Conservation (phyloP, 2,888 invertebrate species). For the Caenorhabditis angaria region DNA sequence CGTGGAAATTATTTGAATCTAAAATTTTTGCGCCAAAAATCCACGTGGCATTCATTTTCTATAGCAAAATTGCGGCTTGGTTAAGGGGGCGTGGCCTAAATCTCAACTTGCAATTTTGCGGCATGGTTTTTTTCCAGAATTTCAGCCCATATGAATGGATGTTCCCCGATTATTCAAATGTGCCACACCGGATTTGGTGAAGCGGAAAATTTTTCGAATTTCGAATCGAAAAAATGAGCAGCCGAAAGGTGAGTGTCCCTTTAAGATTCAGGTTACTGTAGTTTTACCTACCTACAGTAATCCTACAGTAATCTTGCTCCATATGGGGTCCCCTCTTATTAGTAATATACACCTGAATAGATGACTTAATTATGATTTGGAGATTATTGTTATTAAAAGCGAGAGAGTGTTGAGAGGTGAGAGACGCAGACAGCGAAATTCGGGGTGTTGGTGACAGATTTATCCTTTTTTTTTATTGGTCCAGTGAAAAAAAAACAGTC, state of each 20-base stretch:
- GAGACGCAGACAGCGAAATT: background rate
- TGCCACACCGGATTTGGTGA: conserved; percentile 41
- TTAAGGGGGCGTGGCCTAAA: no score
- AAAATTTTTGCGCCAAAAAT: no score
- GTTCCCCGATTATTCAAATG: conserved; percentile 39
- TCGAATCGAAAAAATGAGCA: background rate
- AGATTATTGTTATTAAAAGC: background rate
- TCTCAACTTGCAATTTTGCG: background rate
- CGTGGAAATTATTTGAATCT: no score
- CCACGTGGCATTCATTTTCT: no score
- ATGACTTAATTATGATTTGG: background rate
- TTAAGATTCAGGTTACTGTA: background rate
- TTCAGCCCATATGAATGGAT: conserved; percentile 15
- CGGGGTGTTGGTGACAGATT: background rate
- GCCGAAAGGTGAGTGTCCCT: conserved; percentile 1
- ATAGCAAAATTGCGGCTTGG: no score
- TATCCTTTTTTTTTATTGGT: background rate
- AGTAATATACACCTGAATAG: conserved; percentile 5
- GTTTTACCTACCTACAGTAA: background rate
- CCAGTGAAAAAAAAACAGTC: background rate
- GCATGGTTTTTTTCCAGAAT: conserved; percentile 1
- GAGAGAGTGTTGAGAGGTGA: background rate
- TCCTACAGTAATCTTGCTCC: no score
- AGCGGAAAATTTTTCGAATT: conserved; percentile 25
- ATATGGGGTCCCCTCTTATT: background rate